Base-by-base conservation (phyloP, 2,113 vertebrate genomes). In the Tretioscincus oriximinensis region DNA sequence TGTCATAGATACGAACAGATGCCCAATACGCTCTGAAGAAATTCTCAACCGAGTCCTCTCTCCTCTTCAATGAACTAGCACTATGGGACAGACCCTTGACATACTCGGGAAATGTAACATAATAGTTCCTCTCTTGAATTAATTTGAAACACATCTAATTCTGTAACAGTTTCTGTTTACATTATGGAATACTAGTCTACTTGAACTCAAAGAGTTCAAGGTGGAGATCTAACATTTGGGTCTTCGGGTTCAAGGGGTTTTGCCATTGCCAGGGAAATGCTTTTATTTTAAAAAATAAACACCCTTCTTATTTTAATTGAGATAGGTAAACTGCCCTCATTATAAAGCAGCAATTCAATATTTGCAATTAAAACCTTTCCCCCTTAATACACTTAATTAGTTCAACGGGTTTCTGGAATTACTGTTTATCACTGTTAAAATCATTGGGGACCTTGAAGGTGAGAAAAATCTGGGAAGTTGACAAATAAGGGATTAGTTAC, bases 91-190 rank as follows among this genome's bases (percentile, higher is more conserved):
- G 41, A 12, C 64, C 80, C 16, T 68, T n/a, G 28, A 67, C 35
- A 35, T 47, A 10, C 61, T 35, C n/a, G 68, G 20, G 31, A 71
- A 29, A 6, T 58, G 80, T 81, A 79, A 84, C 64, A 28, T 67
- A 47, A 78, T 84, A 69, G 2, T 35, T 20, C 63, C 66, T 81
- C 65, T 45, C 72, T 73, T 81, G 72, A 81, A 81, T 81, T 75
- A 75, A 81, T 81, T 81, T 58, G 49, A 68, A 75, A 26, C 4
- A 64, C 58, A 75, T 60, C 64, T 75, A 60, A 81, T 75, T 81
- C 29, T 29, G 49, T 63, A 35, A 41, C 35, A 29, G 70, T 70
- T 35, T 68, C 70, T 73, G 64, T 83, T 73, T 51, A 73, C 49
- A 24, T 26, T 45, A 63, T 20, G 20, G 49, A 51, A 61, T 73